Percentiles rank a stretch among this genome's conserved stretches.
phyloP scores from a whole-genome alignment of 2,888 invertebrate species.

The Hofmannophila pseudospretella region DNA sequence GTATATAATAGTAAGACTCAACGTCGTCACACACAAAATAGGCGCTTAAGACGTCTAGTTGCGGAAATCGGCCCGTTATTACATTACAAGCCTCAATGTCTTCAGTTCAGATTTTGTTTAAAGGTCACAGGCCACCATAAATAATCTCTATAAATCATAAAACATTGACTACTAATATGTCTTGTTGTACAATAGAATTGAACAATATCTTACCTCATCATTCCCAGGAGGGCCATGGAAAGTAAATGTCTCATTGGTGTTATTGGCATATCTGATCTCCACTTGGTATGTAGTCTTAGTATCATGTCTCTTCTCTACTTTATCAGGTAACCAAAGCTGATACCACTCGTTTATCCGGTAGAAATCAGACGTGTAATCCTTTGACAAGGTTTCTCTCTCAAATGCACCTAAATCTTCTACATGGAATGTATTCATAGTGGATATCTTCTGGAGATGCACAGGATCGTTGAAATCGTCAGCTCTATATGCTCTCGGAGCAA shows the following conservation, averaged over 20 bases:
- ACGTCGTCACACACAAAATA: no score
- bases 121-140: no score
- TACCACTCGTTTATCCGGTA: constrained; percentile 98
- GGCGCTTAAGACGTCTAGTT: no score
- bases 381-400: constrained; percentile 85
- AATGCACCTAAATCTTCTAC: constrained; percentile 92
- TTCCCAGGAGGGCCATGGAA: constrained; percentile 96
- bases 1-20: no score
- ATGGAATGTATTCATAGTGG: constrained; percentile 94
- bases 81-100: no score
- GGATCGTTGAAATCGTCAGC: constrained; percentile 97
- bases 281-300: constrained; percentile 95
- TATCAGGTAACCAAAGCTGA: constrained; percentile 93
- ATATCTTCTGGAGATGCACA: constrained; percentile 94
- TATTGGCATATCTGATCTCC: constrained; percentile 95
- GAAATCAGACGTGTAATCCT: constrained; percentile 93
- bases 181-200: no score
- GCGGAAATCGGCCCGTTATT: no score
- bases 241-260: constrained; percentile 97
- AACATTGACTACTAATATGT: no score
- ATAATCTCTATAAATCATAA: no score
- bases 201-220: constrained; percentile 83
- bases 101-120: no score
- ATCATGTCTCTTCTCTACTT: constrained; percentile 88
- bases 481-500: constrained; percentile 95